phyloP scores from a whole-genome alignment of 2,888 invertebrate species.

The Willowsia nigromaculata region DNA sequence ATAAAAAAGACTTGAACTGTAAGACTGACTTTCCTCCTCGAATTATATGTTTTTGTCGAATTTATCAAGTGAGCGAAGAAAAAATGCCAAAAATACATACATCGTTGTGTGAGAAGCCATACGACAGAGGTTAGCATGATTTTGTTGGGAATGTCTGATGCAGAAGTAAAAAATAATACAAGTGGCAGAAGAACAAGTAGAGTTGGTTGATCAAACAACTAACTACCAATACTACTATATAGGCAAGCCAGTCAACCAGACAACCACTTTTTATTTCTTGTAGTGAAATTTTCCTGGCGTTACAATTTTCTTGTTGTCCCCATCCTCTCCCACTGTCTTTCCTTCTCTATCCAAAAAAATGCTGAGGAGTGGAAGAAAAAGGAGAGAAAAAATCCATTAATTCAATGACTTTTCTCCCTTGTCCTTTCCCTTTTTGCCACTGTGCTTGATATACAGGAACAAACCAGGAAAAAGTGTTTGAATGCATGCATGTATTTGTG shows the following conservation, averaged over 20 bases:
- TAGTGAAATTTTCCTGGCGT: slow-evolving; percentile 59
- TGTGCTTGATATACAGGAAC: not conserved
- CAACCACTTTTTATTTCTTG: slow-evolving; percentile 54
- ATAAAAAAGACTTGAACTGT: slow-evolving; percentile 45
- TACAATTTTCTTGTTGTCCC: slow-evolving; percentile 50
- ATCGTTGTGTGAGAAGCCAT: not conserved
- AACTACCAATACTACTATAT: not conserved
- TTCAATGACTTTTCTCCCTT: slow-evolving; percentile 68
- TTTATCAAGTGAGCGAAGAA: slow-evolving; percentile 45
- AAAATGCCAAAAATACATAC: slow-evolving; percentile 51
- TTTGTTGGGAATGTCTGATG: not conserved
- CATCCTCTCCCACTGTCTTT: not conserved
- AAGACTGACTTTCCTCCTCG: not conserved
- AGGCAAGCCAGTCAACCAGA: slow-evolving; percentile 23
- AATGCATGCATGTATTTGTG: slow-evolving; percentile 11
- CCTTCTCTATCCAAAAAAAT: slow-evolving; percentile 21
- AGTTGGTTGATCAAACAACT: slow-evolving; percentile 24
- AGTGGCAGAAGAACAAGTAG: not conserved
- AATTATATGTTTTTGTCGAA: slow-evolving; percentile 43
- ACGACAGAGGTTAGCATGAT: not conserved
- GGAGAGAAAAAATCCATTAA: slow-evolving; percentile 65
- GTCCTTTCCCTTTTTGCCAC: slow-evolving; percentile 40
- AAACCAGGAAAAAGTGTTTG: slow-evolving; percentile 16
- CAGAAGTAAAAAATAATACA: not conserved
- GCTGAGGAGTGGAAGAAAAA: slow-evolving; percentile 52